Conservation (phyloP, 2,888 invertebrate species). For the Cylindroiulus punctatus region DNA sequence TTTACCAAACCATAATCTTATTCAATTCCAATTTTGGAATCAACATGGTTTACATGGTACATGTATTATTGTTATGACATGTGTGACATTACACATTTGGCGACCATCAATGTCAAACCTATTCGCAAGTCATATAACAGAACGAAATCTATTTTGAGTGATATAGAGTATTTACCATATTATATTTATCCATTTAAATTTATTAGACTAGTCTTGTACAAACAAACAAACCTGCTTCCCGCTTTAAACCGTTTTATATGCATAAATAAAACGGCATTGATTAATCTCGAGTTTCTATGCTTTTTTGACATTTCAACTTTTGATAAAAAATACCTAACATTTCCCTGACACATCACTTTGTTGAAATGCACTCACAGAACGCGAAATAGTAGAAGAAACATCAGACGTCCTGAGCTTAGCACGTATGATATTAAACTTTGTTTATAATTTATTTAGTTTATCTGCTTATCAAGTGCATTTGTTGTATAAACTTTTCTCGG, state of each 20-base stretch:
- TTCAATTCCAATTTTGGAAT: no score
- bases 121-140: no score
- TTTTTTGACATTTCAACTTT: background rate
- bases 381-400: background rate
- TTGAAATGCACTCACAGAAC: background rate
- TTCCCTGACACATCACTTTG: background rate
- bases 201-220: background rate
- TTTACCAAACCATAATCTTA: no score
- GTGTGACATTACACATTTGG: no score
- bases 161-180: no score
- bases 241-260: background rate
- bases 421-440: background rate
- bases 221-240: background rate
- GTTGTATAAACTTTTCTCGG: no score
- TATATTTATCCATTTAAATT: background rate
- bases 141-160: no score
- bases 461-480: background rate
- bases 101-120: no score
- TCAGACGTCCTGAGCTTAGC: background rate
- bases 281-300: background rate
- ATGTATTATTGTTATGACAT: no score
- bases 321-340: background rate
- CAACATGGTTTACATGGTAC: no score
- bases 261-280: background rate
- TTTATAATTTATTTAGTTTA: no score